phyloP scores from a whole-genome alignment of 2,888 invertebrate genomes.

The Cynaeus angustus region DNA sequence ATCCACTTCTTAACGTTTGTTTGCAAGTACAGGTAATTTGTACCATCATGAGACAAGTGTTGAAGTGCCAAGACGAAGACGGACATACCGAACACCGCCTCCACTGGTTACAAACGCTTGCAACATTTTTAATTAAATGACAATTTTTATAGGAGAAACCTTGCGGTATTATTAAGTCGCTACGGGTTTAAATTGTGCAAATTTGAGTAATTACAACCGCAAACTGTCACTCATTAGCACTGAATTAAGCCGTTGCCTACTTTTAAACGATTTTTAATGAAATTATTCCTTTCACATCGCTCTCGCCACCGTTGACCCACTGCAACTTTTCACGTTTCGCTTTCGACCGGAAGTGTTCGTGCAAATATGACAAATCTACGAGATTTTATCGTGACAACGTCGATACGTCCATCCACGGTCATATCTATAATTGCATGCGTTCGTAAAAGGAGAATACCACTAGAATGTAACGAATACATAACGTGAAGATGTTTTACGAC shows the following conservation, averaged over 20 bases:
- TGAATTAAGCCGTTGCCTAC: conserved; percentile 13
- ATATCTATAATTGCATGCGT: conserved; percentile 64
- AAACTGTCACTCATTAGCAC: conserved; percentile 17
- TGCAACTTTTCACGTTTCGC: conserved; percentile 1
- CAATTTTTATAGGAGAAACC: too few species aligned
- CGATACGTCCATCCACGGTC: conserved; percentile 61
- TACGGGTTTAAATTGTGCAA: conserved; percentile 28
- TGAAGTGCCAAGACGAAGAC: conserved; percentile 20
- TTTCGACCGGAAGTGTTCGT: conserved; percentile 12
- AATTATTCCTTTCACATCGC: conserved; percentile 37
- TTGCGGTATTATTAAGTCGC: background rate
- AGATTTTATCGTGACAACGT: conserved; percentile 59
- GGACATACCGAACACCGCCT: conserved; percentile 10
- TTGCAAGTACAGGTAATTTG: conserved; percentile 31
- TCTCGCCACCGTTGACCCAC: conserved; percentile 6
- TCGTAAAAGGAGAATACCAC: conserved; percentile 65
- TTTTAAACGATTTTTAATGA: conserved; percentile 11
- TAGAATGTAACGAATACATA: conserved; percentile 60
- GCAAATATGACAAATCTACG: conserved; percentile 58
- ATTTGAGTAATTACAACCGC: conserved; percentile 25
- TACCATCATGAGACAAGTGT: conserved; percentile 22
- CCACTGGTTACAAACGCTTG: conserved; percentile 2
- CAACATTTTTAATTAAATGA: too few species aligned
- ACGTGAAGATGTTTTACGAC: conserved; percentile 56
- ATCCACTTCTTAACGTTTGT: conserved; percentile 28